Conservation (phyloP, 92 coral and sea anemone species). For the Porites rus region DNA sequence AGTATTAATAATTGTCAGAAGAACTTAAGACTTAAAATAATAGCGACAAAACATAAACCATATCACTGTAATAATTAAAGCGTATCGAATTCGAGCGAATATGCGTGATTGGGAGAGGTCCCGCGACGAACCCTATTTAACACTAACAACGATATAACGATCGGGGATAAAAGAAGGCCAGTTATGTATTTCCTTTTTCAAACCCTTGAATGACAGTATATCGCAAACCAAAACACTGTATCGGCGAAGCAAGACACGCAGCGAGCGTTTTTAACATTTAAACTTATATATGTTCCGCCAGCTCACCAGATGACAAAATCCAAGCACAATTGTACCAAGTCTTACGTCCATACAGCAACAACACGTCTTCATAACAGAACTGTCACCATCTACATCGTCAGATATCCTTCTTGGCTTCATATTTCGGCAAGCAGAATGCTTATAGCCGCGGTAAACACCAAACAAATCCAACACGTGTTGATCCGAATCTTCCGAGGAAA, state of each 20-base stretch:
- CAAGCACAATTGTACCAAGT: constrained; percentile 94
- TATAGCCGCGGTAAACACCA: constrained; percentile 3
- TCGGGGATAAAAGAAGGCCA: no score
- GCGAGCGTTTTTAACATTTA: neutral
- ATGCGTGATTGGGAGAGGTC: no score
- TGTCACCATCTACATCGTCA: constrained; percentile 67
- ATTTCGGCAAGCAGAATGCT: constrained; percentile 6
- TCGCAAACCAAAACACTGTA: no score
- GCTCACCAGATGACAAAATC: constrained; percentile 95
- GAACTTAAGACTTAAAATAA: no score
- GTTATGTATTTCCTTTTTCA: no score
- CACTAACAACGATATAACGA: no score
- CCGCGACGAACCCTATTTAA: no score
- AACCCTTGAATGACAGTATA: no score
- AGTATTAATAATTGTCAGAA: no score
- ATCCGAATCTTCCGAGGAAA: neutral
- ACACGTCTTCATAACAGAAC: constrained; percentile 90
- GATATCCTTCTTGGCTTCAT: constrained; percentile 86
- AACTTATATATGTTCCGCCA: neutral
- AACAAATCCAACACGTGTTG: neutral
- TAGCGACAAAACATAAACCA: no score
- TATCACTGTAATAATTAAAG: no score
- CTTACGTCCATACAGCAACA: constrained; percentile 99
- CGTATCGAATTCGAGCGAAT: no score
- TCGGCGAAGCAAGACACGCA: neutral